phyloP scores from a whole-genome alignment of 2,888 invertebrate genomes.

The Microchrysa polita region DNA sequence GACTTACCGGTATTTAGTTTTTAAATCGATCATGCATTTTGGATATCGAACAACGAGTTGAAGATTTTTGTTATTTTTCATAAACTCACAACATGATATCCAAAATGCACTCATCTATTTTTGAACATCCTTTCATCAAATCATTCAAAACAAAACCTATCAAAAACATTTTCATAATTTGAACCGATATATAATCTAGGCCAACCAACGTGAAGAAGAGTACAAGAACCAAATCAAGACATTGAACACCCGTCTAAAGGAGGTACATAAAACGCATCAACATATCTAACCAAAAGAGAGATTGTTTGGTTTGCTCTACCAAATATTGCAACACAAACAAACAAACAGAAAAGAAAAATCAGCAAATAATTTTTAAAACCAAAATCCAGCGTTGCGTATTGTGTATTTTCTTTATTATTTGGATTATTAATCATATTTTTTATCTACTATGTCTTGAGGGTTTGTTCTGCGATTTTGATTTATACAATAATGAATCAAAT shows the following conservation, averaged over 20 bases:
- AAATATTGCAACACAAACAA: neutral
- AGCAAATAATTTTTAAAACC: conserved; percentile 10
- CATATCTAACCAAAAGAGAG: conserved; percentile 12
- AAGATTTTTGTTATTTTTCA: too few relatives aligned
- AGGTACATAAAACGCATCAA: conserved; percentile 72
- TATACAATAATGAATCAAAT: neutral
- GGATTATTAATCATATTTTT: conserved; percentile 23
- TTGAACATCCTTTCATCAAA: neutral
- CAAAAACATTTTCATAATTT: neutral
- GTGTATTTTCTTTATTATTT: conserved; percentile 19
- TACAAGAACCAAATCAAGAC: conserved; percentile 99
- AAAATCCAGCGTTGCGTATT: conserved; percentile 41
- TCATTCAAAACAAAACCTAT: neutral
- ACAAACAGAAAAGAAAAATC: too few relatives aligned
- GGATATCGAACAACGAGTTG: too few relatives aligned
- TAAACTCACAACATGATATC: too few relatives aligned
- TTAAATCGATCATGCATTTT: too few relatives aligned
- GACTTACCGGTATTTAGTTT: too few relatives aligned
- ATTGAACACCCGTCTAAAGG: conserved; percentile 98
- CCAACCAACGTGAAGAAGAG: conserved; percentile 99
- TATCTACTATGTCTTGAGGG: conserved; percentile 13
- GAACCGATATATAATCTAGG: conserved; percentile 68
- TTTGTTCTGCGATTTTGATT: conserved; percentile 19
- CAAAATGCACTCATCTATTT: neutral
- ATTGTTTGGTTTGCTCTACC: neutral